A percentile compares a stretch with the other conserved stretches of the same genome.
phyloP scores from a whole-genome alignment of 2,888 invertebrate species.

The Drosophila dives region DNA sequence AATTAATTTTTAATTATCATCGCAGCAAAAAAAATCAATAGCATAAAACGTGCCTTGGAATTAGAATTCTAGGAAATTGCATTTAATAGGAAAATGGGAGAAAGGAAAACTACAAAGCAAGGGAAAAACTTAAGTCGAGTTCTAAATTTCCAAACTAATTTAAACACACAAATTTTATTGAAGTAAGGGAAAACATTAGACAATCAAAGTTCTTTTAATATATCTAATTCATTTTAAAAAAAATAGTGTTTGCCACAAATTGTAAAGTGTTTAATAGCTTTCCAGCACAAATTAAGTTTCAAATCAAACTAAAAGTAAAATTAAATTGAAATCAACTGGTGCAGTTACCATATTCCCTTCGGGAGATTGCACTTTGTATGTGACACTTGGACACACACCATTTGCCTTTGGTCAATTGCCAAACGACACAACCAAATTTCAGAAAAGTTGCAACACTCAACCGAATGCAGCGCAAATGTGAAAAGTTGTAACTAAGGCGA shows the following conservation, averaged over 20 bases:
- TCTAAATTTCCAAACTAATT: neutral
- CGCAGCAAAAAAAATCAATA: constrained; percentile 64
- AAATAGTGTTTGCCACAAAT: neutral
- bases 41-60: constrained; percentile 40
- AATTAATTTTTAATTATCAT: constrained; percentile 79
- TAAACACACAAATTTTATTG: neutral
- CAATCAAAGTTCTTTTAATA: neutral
- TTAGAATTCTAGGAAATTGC: constrained; percentile 44
- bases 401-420: constrained; percentile 29
- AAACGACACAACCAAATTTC: constrained; percentile 37
- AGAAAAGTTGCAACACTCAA: constrained; percentile 27
- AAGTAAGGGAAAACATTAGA: neutral
- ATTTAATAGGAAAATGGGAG: constrained; percentile 14
- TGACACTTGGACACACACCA: constrained; percentile 15
- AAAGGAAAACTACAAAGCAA: constrained; percentile 11
- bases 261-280: neutral
- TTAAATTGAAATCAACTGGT: constrained; percentile 3
- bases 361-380: neutral
- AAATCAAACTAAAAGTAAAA: neutral
- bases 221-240: neutral
- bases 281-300: neutral
- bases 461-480: constrained; percentile 35
- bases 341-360: neutral
- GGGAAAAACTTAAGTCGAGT: neutral
- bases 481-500: constrained; percentile 34